Conservation (phyloP, 2,797 vertebrate species). For the Ibycter americanus region DNA sequence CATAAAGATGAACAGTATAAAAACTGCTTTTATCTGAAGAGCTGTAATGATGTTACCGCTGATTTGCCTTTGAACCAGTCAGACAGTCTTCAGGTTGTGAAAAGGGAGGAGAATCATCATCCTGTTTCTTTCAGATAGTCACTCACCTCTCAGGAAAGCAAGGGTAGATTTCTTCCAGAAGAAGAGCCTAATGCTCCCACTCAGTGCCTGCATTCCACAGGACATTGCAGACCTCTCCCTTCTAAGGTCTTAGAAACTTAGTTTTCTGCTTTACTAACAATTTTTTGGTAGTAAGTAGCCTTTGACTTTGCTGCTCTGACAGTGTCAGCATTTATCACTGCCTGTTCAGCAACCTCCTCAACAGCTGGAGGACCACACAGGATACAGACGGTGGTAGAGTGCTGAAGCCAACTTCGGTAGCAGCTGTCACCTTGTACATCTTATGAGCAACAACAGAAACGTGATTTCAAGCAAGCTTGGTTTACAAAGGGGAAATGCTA, state of each 20-base stretch:
- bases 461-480: neutral
- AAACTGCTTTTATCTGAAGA: neutral
- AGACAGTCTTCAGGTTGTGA: neutral
- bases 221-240: neutral
- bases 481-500: neutral
- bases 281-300: neutral
- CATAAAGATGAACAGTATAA: neutral
- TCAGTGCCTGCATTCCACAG: neutral
- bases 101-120: neutral
- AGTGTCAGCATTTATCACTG: neutral
- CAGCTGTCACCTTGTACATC: neutral
- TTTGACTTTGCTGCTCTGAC: neutral
- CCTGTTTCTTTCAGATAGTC: neutral
- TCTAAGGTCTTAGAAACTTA: neutral
- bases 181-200: neutral
- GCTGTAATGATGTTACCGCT: neutral
- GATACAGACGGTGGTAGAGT: neutral
- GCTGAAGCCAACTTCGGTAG: neutral
- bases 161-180: neutral
- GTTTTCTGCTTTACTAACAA: neutral
- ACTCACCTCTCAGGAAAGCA: neutral
- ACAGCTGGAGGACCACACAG: neutral
- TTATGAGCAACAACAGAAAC: neutral
- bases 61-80: neutral
- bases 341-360: neutral